Base-by-base conservation (phyloP, 2,888 invertebrate genomes). In the Lepidocyrtinus sp. region DNA sequence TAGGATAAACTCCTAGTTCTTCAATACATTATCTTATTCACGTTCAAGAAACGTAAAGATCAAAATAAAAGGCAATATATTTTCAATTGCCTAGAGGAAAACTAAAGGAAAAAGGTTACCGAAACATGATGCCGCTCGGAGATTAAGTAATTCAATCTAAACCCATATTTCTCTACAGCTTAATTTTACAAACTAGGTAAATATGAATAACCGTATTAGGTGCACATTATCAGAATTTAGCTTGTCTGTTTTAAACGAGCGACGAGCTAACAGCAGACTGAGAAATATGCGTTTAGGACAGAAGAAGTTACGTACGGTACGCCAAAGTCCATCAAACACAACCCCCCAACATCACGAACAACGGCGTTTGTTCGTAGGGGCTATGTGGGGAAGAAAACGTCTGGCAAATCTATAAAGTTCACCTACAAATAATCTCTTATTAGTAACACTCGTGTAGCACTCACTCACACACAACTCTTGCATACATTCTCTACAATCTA, bases 371-470 rank as follows among this genome's bases (percentile, higher is more conserved):
- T 69, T 80, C 78, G 82, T 75, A 77, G 78, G 78, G 82, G 82
- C 83, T 81, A 76, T 83, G 79, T 80, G 71, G 83, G 81, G 83
- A 70, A 26, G 71, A 76, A 76, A 65, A 71, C 76, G 76, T 77
- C 81, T 71, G 55, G 82, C 73, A 81, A 75, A 84, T 83, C 85
- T 85, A 85, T 79, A 83, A 55, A 82, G 75, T 82, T 77, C 55
- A 82, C 85, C 86, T 86, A 86, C 71, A 86, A 86, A 86, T 85
- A 85, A 82, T 86, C 84, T 82, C 85, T 79, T 81, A 85, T 85
- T 86, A 86, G 86, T 86, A 84, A 82, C 75, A 81, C 83, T 82
- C 81, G 84, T 85, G 83, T 83, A 85, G 82, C 85, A 81, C 75
- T 84, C 85, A 81, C 75, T 84, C 84, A 82, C 78, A 77, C 84